Percentiles rank a stretch among this genome's conserved stretches.
Conservation (phyloP, 2,888 invertebrate genomes). For the Heliconius sara region DNA sequence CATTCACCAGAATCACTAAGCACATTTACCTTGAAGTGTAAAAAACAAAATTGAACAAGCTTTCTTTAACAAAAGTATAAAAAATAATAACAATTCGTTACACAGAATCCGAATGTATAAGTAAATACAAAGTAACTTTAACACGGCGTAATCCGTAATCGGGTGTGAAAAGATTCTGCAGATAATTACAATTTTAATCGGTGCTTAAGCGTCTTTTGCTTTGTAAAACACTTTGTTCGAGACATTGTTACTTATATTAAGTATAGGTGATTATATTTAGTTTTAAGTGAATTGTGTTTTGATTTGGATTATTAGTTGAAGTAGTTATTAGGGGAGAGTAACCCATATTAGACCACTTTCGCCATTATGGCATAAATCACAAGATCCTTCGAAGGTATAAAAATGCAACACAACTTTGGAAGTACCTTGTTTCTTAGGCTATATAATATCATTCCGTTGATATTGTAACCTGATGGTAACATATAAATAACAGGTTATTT, state of each 20-base stretch:
- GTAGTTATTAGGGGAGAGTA: background rate
- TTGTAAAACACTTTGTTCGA: slow-evolving; percentile 1
- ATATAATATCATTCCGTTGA: too few relatives aligned
- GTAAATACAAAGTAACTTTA: slow-evolving; percentile 3
- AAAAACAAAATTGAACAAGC: slow-evolving; percentile 25
- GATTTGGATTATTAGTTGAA: background rate
- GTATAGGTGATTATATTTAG: background rate
- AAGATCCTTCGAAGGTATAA: too few relatives aligned
- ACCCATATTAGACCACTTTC: too few relatives aligned
- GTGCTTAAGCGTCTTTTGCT: slow-evolving; percentile 31
- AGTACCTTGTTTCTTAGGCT: too few relatives aligned
- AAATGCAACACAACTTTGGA: too few relatives aligned
- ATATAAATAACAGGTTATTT: too few relatives aligned
- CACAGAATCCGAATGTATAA: background rate
- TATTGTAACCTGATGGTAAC: too few relatives aligned
- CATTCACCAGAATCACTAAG: slow-evolving; percentile 17
- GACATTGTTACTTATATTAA: slow-evolving; percentile 6
- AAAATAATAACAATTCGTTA: background rate
- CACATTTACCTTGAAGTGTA: background rate
- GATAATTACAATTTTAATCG: slow-evolving; percentile 39
- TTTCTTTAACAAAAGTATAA: background rate
- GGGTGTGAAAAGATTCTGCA: slow-evolving; percentile 16
- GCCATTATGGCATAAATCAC: too few relatives aligned
- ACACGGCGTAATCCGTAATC: slow-evolving; percentile 16
- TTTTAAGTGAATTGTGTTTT: background rate